Base-by-base conservation (phyloP, 2,888 invertebrate genomes). In the Belgica antarctica region DNA sequence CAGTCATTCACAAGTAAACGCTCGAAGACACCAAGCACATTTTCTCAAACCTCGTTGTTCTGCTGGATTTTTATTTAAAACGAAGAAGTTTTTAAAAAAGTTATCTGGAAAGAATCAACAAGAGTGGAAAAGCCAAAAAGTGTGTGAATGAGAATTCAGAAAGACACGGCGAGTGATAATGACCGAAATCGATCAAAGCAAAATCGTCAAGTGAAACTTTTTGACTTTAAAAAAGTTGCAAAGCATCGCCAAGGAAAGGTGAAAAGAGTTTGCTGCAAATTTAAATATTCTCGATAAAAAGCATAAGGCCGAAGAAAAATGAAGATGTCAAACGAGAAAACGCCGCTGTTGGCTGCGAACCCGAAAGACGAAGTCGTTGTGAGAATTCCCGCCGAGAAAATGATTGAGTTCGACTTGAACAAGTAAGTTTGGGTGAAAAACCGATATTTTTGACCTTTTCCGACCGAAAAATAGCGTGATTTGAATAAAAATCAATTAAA, bases 241-340 rank as follows among this genome's bases (percentile, higher is more conserved):
- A 65, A 65, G 46, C 25, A n/a, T n/a, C n/a, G 25, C 22, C 41
- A 25, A 15, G 1, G 41, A 36, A 63, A 31, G 15, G 10, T 34
- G 8, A 19, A 34, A 28, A 36, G 8, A 41, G 5, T 19, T 63
- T 63, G 1, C 15, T 24, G 19, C 2, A 41, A 24, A 10, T 36
- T 25, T 1, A 46, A 7, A 17, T 22, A 24, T n/a, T 28, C 2
- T n/a, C n/a, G n/a, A n/a, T n/a, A n/a, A n/a, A n/a, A n/a, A n/a
- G n/a, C n/a, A n/a, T n/a, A n/a, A n/a, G n/a, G n/a, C n/a, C n/a
- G n/a, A n/a, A n/a, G n/a, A n/a, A n/a, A n/a, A n/a, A n/a, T n/a
- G n/a, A n/a, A n/a, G 25, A 74, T 73, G 73, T 71, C 73, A 10
- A 72, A 72, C 15, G 74, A 74, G 46, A 73, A 65, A 8, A 74